Conservation (phyloP, 2,888 invertebrate genomes). For the Buathra laborator region DNA sequence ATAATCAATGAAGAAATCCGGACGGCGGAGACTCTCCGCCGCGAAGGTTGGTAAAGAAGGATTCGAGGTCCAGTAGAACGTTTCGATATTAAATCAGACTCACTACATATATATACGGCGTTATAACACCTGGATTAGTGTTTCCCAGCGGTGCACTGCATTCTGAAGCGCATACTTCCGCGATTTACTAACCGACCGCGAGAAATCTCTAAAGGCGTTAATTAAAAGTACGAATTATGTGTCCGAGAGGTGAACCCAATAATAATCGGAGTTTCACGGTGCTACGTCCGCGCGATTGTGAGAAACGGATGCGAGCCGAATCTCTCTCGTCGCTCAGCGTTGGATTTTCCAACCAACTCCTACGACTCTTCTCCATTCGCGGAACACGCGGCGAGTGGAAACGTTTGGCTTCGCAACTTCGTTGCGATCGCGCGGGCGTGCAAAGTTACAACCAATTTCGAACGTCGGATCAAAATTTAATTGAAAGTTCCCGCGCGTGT, state of each 20-base stretch:
- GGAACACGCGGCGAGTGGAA: background rate
- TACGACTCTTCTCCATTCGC: constrained; percentile 17
- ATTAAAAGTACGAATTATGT: constrained; percentile 62
- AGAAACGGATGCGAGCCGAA: constrained; percentile 4
- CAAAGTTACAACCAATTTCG: constrained; percentile 41
- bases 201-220: constrained; percentile 50
- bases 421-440: background rate
- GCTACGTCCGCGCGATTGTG: background rate
- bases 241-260: constrained; percentile 17
- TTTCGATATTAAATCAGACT: background rate
- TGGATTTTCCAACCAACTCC: constrained; percentile 25
- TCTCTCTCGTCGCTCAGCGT: background rate
- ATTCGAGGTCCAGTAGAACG: background rate
- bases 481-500: constrained; percentile 6
- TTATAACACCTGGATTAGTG: constrained; percentile 19
- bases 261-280: constrained; percentile 32
- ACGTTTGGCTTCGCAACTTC: constrained; percentile 17
- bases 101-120: background rate
- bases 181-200: constrained; percentile 23
- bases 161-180: constrained; percentile 1
- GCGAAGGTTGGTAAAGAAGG: background rate
- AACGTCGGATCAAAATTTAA: constrained; percentile 38
- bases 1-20: background rate
- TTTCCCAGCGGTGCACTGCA: constrained; percentile 39
- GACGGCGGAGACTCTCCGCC: background rate